Conservation (phyloP, 2,113 vertebrate genomes). For the Barnardius zonarius region DNA sequence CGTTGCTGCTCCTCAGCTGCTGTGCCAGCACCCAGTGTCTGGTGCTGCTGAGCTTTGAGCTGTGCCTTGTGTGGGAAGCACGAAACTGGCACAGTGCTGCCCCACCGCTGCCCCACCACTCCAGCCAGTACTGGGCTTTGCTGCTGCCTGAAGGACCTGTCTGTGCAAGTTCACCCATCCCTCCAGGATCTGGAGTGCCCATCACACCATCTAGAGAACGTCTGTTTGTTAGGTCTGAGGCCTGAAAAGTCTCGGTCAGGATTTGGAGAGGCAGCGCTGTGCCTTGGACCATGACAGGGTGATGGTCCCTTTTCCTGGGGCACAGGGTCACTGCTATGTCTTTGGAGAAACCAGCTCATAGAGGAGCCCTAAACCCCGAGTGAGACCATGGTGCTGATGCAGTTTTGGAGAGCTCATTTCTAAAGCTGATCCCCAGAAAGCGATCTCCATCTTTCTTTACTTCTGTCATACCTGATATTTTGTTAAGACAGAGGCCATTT, state of each 20-base stretch:
- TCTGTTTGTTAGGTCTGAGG: not conserved
- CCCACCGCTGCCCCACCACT: fast-evolving
- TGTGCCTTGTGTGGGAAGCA: not conserved
- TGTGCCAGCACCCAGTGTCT: fast-evolving
- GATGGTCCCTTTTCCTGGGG: not conserved
- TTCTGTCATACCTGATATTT: not conserved
- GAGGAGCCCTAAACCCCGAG: not conserved
- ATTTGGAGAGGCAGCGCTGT: not conserved
- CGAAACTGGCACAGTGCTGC: not conserved
- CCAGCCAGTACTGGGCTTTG: not conserved
- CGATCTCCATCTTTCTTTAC: not conserved
- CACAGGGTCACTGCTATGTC: not conserved
- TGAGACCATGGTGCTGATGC: not conserved
- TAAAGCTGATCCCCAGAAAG: not conserved
- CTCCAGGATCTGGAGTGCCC: fast-evolving
- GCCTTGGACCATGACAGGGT: not conserved
- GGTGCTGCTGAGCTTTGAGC: not conserved
- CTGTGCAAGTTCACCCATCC: not conserved
- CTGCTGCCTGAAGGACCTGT: not conserved
- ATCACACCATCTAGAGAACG: not conserved
- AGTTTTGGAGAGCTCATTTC: not conserved
- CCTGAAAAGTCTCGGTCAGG: fast-evolving
- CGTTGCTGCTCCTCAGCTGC: not conserved
- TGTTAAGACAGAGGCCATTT: not conserved
- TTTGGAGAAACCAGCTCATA: not conserved